Evolutionary conservation across 2,797 vertebrate genomes (phyloP).

Genomic region (Intellagama lesueurii): DNA sequence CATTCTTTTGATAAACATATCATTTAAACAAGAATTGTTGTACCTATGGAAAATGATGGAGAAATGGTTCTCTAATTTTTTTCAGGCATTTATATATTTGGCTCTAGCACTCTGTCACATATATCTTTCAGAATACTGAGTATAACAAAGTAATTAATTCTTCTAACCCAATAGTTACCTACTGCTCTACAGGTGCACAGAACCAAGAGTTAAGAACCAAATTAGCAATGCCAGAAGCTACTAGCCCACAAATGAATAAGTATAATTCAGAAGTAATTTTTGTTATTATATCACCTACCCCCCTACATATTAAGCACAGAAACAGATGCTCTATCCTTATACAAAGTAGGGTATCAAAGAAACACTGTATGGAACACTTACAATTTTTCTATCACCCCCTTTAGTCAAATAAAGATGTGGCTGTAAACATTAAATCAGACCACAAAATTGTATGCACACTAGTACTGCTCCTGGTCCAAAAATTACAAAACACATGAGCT

Average conservation of each 20-base stretch:
- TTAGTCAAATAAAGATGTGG: constrained; percentile 32
- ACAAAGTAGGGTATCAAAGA: not conserved
- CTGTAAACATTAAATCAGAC: constrained; percentile 33
- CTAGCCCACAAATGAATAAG: too few species aligned
- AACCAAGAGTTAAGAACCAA: too few species aligned
- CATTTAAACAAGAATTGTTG: constrained; percentile 4
- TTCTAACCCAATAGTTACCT: not conserved
- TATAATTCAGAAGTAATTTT: not conserved
- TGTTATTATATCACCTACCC: not conserved
- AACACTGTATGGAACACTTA: not conserved
- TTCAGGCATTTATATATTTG: not conserved
- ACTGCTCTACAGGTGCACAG: not conserved
- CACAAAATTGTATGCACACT: constrained; percentile 3
- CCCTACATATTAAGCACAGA: not conserved
- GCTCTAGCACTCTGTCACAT: not conserved
- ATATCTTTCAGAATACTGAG: not conserved
- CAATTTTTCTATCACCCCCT: constrained; percentile 35
- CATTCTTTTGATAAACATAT: constrained; percentile 4
- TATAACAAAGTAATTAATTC: not conserved
- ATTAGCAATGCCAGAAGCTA: too few species aligned
- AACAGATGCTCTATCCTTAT: not conserved
- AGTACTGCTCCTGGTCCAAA: constrained; percentile 7
- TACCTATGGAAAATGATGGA: not conserved
- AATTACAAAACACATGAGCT: constrained; percentile 27
- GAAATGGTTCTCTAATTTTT: not conserved